Conservation (phyloP, 2,797 vertebrate genomes). For the Lacerta bilineata region DNA sequence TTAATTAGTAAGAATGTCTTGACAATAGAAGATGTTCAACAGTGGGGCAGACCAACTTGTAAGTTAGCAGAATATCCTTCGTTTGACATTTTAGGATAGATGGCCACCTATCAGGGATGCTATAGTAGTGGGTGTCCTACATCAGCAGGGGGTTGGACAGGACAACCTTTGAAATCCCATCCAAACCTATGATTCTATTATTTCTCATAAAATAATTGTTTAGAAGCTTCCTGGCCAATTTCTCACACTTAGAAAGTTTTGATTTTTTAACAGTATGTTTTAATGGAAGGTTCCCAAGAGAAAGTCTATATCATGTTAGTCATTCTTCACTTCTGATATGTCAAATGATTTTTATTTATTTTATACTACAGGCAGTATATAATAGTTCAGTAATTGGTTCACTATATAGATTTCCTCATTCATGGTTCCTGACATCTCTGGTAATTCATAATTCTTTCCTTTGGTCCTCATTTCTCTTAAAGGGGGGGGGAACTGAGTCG, state of each 20-base stretch:
- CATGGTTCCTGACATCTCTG: conserved; percentile 31
- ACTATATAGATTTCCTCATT: conserved; percentile 14
- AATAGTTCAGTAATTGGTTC: neutral
- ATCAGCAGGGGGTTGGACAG: neutral
- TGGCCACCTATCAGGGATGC: too few relatives aligned
- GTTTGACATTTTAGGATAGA: too few relatives aligned
- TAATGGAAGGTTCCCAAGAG: neutral
- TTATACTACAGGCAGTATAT: neutral
- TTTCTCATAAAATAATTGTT: neutral
- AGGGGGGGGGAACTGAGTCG: conserved; percentile 70
- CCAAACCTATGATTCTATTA: neutral
- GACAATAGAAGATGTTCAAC: too few relatives aligned
- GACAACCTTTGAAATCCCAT: neutral
- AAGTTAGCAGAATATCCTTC: too few relatives aligned
- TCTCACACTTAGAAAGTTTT: neutral
- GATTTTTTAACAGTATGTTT: neutral
- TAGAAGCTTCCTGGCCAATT: neutral
- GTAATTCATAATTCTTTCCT: conserved; percentile 74
- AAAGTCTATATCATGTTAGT: neutral
- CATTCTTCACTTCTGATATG: neutral
- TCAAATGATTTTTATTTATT: neutral
- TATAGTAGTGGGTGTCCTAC: neutral
- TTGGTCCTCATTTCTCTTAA: conserved; percentile 69
- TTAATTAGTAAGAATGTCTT: too few relatives aligned
- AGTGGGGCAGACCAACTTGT: too few relatives aligned